phyloP scores from a whole-genome alignment of 2,797 vertebrate genomes.

The Otolemur crassicaudatus region DNA sequence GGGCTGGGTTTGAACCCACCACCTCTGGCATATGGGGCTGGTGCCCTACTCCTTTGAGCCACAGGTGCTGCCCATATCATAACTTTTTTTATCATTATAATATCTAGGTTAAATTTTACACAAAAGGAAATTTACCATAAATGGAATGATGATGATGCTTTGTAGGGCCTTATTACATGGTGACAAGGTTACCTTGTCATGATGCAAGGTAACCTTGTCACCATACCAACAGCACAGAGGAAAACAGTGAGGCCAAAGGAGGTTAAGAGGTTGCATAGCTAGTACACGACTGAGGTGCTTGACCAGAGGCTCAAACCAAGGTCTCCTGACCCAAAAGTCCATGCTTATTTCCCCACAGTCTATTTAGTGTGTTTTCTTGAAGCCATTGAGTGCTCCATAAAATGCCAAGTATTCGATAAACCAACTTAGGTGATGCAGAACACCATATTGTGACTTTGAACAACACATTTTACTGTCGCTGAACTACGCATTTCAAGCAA shows the following conservation, averaged over 20 bases:
- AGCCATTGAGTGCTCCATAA: conserved; percentile 8
- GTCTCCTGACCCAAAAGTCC: neutral
- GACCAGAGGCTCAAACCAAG: neutral
- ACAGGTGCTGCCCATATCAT: neutral
- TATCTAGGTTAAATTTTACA: neutral
- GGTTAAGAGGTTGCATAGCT: neutral
- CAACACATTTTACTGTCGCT: conserved; percentile 74
- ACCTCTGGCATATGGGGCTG: too few species aligned
- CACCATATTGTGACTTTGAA: conserved; percentile 50
- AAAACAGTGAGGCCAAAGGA: neutral
- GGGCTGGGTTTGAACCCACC: too few species aligned
- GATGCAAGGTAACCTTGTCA: too few species aligned
- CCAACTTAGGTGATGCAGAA: conserved; percentile 47
- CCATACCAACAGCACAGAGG: neutral
- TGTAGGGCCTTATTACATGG: neutral
- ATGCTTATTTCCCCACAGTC: neutral
- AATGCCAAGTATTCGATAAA: neutral
- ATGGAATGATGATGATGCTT: neutral
- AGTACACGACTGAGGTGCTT: neutral
- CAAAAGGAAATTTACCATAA: neutral
- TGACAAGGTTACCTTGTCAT: neutral
- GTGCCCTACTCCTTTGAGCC: too few species aligned
- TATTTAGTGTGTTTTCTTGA: neutral
- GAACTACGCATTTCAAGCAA: conserved; percentile 76
- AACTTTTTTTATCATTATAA: neutral